Conservation (phyloP, 2,113 vertebrate species). For the Prinia subflava region DNA sequence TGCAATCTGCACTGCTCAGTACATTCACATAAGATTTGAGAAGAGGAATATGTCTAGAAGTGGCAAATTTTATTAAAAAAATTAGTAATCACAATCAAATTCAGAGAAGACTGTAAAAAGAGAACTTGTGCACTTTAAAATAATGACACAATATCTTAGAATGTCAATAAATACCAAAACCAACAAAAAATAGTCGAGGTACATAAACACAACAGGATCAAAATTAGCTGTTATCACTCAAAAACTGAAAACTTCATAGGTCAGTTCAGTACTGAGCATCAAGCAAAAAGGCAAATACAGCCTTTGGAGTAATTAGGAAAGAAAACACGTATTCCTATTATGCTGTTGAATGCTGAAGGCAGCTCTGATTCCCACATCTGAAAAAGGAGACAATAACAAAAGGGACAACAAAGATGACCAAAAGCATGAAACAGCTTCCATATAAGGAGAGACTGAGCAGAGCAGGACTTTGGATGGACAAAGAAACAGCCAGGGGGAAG, state of each 20-base stretch:
- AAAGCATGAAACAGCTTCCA: conserved; percentile 7
- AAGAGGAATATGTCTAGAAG: neutral
- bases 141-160: neutral
- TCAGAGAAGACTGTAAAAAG: neutral
- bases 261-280: neutral
- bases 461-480: neutral
- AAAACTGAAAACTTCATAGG: neutral
- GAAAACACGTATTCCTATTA: neutral
- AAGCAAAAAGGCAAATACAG: neutral
- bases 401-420: conserved; percentile 6
- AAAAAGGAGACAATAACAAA: conserved; percentile 43
- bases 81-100: neutral
- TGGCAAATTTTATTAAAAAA: neutral
- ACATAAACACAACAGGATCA: neutral
- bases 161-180: neutral
- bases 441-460: neutral
- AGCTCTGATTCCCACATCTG: neutral
- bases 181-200: neutral
- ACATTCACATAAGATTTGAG: neutral
- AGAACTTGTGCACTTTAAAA: neutral
- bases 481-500: neutral
- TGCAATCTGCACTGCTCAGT: neutral
- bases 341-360: neutral
- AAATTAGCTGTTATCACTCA: neutral
- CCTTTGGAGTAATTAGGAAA: neutral